phyloP scores from a whole-genome alignment of 2,113 vertebrate species.

The Ibidorhyncha struthersii region DNA sequence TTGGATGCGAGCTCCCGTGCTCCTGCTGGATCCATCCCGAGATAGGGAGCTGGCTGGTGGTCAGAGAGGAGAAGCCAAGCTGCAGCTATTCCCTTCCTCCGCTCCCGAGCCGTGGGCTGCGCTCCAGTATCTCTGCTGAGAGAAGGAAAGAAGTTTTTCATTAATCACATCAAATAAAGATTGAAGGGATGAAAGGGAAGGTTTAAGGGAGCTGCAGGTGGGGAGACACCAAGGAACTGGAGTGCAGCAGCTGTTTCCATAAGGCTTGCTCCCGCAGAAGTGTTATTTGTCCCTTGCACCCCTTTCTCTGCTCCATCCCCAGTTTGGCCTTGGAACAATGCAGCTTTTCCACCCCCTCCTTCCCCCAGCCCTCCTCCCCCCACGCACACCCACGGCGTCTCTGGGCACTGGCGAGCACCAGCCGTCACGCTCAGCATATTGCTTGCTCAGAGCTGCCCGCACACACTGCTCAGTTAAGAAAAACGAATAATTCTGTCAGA shows the following conservation, averaged over 20 bases:
- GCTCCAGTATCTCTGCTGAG: constrained; percentile 18
- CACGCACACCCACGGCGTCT: accelerated
- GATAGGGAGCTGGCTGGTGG: constrained; percentile 37
- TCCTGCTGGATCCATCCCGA: constrained; percentile 17
- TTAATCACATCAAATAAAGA: neutral
- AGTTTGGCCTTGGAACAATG: neutral
- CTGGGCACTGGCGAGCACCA: neutral
- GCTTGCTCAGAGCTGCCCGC: neutral
- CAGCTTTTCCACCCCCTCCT: neutral
- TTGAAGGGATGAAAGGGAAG: neutral
- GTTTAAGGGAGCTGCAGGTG: neutral
- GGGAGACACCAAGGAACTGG: neutral
- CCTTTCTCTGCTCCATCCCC: neutral
- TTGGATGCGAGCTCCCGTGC: neutral
- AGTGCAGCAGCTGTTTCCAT: neutral
- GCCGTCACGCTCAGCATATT: accelerated
- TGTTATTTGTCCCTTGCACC: neutral
- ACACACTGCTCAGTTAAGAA: neutral
- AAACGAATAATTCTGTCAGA: neutral
- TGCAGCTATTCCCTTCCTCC: constrained; percentile 20
- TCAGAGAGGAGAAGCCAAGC: constrained; percentile 18
- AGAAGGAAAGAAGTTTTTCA: neutral
- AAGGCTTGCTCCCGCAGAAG: neutral
- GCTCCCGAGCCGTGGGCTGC: neutral
- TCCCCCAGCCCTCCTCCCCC: neutral